Evolutionary conservation across 1,140 invertebrate genomes (phyloP).

Genomic region (Oryzaephilus surinamensis): DNA sequence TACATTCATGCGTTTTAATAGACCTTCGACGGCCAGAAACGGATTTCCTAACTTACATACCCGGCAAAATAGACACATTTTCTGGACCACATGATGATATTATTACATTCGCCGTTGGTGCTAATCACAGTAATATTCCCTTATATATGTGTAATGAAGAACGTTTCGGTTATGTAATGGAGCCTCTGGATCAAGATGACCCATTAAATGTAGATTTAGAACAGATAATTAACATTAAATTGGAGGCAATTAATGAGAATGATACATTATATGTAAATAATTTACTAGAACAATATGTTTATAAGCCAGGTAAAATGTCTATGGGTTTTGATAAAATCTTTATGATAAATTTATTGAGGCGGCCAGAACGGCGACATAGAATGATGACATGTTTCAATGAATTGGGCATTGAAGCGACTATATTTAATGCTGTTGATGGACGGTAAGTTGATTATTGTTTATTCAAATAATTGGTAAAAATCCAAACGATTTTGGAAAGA

Average conservation of each 20-base stretch:
- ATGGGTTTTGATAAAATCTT: constrained; percentile 70
- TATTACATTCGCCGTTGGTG: constrained; percentile 83
- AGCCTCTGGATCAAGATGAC: constrained; percentile 65
- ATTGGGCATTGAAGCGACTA: constrained; percentile 64
- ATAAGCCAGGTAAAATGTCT: constrained; percentile 43
- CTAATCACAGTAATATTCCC: constrained; percentile 59
- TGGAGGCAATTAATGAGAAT: constrained; percentile 56
- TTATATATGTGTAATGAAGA: constrained; percentile 75
- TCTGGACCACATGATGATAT: constrained; percentile 85
- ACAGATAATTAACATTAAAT: constrained; percentile 67
- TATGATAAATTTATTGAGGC: constrained; percentile 81
- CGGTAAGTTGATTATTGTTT: constrained; percentile 45
- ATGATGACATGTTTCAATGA: constrained; percentile 73
- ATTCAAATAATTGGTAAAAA: no score
- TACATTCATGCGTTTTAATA: constrained; percentile 81
- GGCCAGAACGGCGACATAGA: constrained; percentile 63
- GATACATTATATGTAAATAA: constrained; percentile 28
- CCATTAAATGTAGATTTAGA: constrained; percentile 50
- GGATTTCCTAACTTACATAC: constrained; percentile 66
- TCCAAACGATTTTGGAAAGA: no score
- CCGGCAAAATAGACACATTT: constrained; percentile 49
- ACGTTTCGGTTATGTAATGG: constrained; percentile 70
- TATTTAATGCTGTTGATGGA: constrained; percentile 82
- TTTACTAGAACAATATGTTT: constrained; percentile 35
- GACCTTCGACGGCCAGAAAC: constrained; percentile 53